phyloP scores from a whole-genome alignment of 2,113 vertebrate genomes.

The Albula glossodonta region DNA sequence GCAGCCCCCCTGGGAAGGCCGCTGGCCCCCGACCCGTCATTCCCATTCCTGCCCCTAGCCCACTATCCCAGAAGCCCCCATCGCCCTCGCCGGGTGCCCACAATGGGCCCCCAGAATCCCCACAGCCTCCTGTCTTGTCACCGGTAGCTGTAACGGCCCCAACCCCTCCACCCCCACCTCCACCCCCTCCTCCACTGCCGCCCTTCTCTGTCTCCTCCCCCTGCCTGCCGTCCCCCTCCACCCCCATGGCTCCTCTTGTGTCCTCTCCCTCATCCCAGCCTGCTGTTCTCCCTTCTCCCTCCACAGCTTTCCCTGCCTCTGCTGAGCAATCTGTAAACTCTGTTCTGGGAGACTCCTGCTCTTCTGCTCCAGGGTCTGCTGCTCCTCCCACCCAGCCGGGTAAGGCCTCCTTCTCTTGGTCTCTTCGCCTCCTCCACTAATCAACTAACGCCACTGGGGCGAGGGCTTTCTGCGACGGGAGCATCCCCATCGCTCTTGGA shows the following conservation, averaged over 20 bases:
- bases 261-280: conserved; percentile 71
- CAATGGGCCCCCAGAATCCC: conserved; percentile 71
- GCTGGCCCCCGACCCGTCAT: conserved; percentile 86
- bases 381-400: conserved; percentile 79
- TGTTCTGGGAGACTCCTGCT: conserved; percentile 83
- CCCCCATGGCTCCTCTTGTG: conserved; percentile 79
- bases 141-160: conserved; percentile 54
- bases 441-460: conserved; percentile 36
- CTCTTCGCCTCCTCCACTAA: conserved; percentile 46
- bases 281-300: conserved; percentile 85
- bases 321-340: conserved; percentile 83
- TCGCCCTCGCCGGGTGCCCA: conserved; percentile 74
- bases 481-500: not conserved
- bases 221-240: conserved; percentile 63
- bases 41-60: conserved; percentile 78
- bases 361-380: conserved; percentile 72
- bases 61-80: conserved; percentile 80
- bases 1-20: conserved; percentile 93
- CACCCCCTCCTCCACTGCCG: conserved; percentile 70
- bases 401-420: conserved; percentile 69
- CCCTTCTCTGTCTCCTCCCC: conserved; percentile 72
- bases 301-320: conserved; percentile 84
- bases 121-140: conserved; percentile 72
- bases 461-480: not conserved
- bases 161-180: conserved; percentile 68